Percentiles rank a stretch among this genome's conserved stretches.
phyloP scores from a whole-genome alignment of 2,888 invertebrate genomes.

The Acanthosepion pharaonis region DNA sequence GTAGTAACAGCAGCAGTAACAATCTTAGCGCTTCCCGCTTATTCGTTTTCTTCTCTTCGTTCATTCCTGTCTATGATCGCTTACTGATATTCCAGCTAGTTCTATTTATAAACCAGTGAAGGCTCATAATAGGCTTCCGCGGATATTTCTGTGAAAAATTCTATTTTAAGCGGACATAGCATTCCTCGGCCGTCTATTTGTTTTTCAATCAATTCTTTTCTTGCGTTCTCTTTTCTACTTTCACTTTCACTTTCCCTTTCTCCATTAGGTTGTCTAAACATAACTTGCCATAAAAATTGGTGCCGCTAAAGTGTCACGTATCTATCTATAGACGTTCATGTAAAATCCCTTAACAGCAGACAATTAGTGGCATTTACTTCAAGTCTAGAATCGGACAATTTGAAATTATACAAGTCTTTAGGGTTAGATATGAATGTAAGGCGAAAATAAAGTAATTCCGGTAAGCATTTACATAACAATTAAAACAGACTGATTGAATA shows the following conservation, averaged over 20 bases:
- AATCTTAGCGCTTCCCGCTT: neutral
- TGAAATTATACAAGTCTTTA: too few species aligned
- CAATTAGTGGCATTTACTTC: too few species aligned
- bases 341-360: too few species aligned
- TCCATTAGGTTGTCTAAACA: too few species aligned
- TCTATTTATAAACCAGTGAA: neutral
- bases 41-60: constrained; percentile 7
- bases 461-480: too few species aligned
- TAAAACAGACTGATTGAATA: too few species aligned
- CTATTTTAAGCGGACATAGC: neutral
- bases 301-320: too few species aligned
- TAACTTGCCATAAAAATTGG: too few species aligned
- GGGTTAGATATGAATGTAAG: too few species aligned
- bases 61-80: neutral
- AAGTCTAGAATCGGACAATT: too few species aligned
- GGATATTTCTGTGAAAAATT: constrained; percentile 1
- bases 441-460: too few species aligned
- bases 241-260: neutral
- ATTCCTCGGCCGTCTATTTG: neutral
- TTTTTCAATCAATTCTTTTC: neutral
- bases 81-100: neutral
- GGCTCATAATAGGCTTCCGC: neutral
- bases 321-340: too few species aligned
- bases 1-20: neutral
- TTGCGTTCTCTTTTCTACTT: neutral